Percentiles rank a stretch among this genome's conserved stretches.
Evolutionary conservation across 2,797 vertebrate species (phyloP).

Genomic region (Paedocypris micromegethes): DNA sequence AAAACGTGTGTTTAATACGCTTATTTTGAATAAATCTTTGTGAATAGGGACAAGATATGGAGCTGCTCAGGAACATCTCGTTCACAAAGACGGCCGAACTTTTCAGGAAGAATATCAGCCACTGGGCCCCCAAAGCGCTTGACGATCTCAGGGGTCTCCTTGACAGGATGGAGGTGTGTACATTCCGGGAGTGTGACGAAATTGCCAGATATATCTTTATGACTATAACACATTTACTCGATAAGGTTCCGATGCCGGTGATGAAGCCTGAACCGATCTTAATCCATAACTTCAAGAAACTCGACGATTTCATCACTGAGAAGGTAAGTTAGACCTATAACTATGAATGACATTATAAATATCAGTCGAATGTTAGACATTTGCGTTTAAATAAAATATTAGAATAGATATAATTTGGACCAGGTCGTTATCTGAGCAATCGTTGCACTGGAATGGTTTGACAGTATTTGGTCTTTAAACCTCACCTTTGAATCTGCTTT

Average conservation of each 20-base stretch:
- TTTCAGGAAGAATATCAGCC: constrained; percentile 15
- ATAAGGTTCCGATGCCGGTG: neutral
- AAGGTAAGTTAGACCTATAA: constrained; percentile 2
- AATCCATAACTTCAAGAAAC: constrained; percentile 1
- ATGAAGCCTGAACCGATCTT: neutral
- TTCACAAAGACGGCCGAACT: constrained; percentile 17
- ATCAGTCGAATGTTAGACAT: neutral
- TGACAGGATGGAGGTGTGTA: too few species aligned
- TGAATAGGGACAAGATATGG: neutral
- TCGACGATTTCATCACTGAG: neutral
- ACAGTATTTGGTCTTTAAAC: too few species aligned
- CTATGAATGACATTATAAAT: too few species aligned
- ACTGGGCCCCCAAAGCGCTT: constrained; percentile 5
- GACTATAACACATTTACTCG: neutral
- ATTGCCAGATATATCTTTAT: too few species aligned
- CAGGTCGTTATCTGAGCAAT: too few species aligned
- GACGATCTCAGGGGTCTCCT: constrained; percentile 8
- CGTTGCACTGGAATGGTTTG: too few species aligned
- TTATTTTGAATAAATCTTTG: neutral
- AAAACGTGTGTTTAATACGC: too few species aligned
- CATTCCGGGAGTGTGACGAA: too few species aligned
- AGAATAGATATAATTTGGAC: too few species aligned
- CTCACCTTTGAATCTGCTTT: neutral
- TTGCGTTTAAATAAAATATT: too few species aligned
- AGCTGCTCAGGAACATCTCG: neutral